Evolutionary conservation across 2,797 vertebrate genomes (phyloP), one percentile per base, ranked within the genome.

Genomic region (Myotis daubentonii): DNA sequence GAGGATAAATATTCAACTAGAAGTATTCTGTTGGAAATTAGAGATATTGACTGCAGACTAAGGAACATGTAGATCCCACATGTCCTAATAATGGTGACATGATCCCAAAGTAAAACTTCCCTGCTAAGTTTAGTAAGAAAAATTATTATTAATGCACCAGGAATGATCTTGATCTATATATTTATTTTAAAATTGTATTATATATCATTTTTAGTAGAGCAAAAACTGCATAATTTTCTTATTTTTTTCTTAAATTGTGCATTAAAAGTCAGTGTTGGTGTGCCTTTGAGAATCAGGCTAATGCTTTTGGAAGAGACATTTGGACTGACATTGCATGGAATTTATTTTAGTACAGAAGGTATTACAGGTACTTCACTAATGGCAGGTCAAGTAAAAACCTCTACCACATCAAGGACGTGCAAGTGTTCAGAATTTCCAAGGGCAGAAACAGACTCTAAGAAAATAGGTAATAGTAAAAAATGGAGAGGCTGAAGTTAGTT

Each of bases 351-450:
- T 20, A 11, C 2, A 82, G 30, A 89, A 86, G 33, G 25, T 86
- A 60, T 38, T 38, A 41, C 15, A 51, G 22, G 36, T 41, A 62
- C 36, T 76, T 33, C 62, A 20, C 22, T 87, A 55, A 79, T 55
- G 53, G 6, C 28, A 23, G 22, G 44, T 66, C 2, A 22, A 41
- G 66, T 71, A 65, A 85, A 81, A 92, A 57, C 4, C 9, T 93
- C 41, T 70, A 16, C 16, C 11, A 41, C 30, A 51, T 17, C 47
- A 33, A 95, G 25, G 2, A 53, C 17, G 57, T 80, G 8, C 1
- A 72, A 94, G 20, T 53, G 12, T 93, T 78, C 41, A 74, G 25
- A 85, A 82, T 74, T 78, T 94, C 57, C 49, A 82, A 78, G 22
- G 22, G 16, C 36, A 89, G 2, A 6, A 41, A 25, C 2, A 47